Evolutionary conservation across 2,888 invertebrate species (phyloP).

Genomic region (Lithosia quadra): DNA sequence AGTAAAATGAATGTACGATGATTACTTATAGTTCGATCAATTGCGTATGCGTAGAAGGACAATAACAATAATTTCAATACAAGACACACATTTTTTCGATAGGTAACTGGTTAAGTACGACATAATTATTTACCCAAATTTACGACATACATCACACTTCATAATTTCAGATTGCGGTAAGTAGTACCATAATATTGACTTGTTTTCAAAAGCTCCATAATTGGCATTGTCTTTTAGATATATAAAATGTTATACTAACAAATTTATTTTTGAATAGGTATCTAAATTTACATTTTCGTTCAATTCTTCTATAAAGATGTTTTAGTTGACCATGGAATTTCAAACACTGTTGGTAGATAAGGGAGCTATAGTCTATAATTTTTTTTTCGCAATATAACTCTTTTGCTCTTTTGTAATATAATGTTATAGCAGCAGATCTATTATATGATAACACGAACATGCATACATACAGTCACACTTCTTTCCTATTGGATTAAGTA

Average conservation of each 20-base stretch:
- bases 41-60: too few relatives aligned
- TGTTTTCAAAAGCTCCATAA: slow-evolving; percentile 4
- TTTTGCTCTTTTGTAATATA: neutral
- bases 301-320: neutral
- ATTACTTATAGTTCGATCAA: too few relatives aligned
- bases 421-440: neutral
- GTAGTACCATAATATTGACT: slow-evolving; percentile 3
- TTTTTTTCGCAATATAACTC: neutral
- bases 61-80: neutral
- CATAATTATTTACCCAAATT: neutral
- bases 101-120: neutral
- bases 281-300: neutral
- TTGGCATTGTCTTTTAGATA: neutral
- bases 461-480: neutral
- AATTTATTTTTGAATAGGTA: neutral
- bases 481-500: neutral
- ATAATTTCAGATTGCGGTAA: neutral
- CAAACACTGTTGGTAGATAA: neutral
- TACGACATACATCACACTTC: neutral
- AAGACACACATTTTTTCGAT: neutral
- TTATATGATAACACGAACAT: neutral
- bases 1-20: neutral
- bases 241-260: neutral
- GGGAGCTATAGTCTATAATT: neutral
- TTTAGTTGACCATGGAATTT: neutral